These are phyloP conservation scores for Stenurella melanura DNA, from an alignment of 2,888 invertebrate species.

Conservation along the genomic window DNA sequence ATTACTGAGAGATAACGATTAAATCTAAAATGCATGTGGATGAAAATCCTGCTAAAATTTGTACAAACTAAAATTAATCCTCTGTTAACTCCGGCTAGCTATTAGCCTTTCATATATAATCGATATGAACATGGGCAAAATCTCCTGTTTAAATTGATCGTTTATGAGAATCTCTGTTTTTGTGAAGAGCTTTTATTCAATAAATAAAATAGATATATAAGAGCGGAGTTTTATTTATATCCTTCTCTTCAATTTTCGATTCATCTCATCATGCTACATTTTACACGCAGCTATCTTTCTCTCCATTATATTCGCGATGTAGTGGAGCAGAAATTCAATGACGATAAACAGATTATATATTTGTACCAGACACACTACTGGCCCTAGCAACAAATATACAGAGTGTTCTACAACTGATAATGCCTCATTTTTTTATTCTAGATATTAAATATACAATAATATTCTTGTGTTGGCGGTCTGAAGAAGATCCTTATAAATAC, in stretches of 20 bases:
- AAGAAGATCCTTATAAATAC: too few species aligned
- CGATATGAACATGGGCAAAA: background rate
- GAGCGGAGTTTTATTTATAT: background rate
- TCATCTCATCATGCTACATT: background rate
- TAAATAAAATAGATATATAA: background rate
- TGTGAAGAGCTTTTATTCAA: background rate
- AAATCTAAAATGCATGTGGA: constrained; percentile 9
- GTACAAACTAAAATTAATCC: constrained; percentile 7
- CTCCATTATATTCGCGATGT: background rate
- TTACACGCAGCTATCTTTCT: background rate
- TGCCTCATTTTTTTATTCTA: too few species aligned
- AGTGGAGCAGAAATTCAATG: background rate
- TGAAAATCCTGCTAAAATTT: background rate
- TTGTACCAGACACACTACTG: too few species aligned
- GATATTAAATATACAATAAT: too few species aligned
- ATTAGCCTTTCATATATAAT: background rate
- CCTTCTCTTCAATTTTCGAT: background rate
- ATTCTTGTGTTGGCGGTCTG: too few species aligned
- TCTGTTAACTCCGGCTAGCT: background rate
- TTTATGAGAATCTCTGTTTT: background rate
- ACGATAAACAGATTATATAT: too few species aligned
- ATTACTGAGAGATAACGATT: background rate
- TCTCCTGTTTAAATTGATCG: background rate
- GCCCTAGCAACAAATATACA: too few species aligned
- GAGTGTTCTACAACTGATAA: too few species aligned